Conservation (phyloP, 2,888 invertebrate genomes). For the Lasioglossum villosulum region DNA sequence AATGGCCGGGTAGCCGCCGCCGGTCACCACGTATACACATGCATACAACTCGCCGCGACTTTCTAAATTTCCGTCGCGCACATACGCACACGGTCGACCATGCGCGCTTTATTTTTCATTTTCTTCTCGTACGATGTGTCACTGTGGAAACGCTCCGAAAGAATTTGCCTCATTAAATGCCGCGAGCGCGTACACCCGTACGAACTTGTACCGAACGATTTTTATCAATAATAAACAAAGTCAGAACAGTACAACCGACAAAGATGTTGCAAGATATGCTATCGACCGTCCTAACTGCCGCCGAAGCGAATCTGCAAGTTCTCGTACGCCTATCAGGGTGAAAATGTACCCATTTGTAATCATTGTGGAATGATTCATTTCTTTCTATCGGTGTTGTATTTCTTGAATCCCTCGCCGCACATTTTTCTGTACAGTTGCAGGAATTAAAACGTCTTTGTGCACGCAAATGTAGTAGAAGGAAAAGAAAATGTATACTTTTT, state of each 20-base stretch:
- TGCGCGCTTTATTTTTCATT: slow-evolving; percentile 49
- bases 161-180: slow-evolving; percentile 41
- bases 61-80: slow-evolving; percentile 71
- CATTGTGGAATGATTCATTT: not conserved
- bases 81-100: slow-evolving; percentile 16
- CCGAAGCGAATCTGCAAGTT: not conserved
- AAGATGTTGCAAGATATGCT: not conserved
- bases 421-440: too few relatives aligned
- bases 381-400: not conserved
- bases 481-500: too few relatives aligned
- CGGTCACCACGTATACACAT: slow-evolving; percentile 46
- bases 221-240: not conserved
- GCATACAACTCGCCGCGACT: slow-evolving; percentile 61
- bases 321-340: not conserved
- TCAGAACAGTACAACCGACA: not conserved
- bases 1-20: slow-evolving; percentile 58
- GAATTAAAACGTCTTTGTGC: too few relatives aligned
- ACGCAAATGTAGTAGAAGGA: too few relatives aligned
- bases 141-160: slow-evolving; percentile 22
- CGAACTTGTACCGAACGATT: not conserved
- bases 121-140: slow-evolving; percentile 34
- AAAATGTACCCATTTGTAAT: not conserved
- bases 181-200: not conserved
- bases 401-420: not conserved
- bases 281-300: not conserved